These are phyloP conservation scores for Stramonita haemastoma DNA, from an alignment of 2,888 invertebrate genomes.

Conservation along the genomic window DNA sequence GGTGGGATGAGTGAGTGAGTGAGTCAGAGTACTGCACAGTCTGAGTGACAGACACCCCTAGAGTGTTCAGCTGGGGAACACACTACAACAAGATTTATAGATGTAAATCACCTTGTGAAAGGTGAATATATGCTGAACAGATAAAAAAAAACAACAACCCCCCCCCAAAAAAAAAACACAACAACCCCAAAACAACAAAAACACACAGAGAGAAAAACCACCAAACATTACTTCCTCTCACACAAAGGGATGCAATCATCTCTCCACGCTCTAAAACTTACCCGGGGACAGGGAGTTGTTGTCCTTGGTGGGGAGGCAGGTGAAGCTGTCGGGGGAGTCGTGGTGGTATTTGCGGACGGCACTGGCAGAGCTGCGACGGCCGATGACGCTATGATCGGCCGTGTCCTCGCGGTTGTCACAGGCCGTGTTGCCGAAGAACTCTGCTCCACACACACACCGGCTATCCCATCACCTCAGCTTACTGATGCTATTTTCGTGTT, in stretches of 20 bases:
- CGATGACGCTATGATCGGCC: slow-evolving; percentile 30
- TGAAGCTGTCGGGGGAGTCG: neutral
- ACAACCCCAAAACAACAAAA: too few relatives aligned
- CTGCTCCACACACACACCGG: slow-evolving; percentile 48
- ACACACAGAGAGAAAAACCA: neutral
- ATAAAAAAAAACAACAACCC: too few relatives aligned
- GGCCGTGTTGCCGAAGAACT: slow-evolving; percentile 70
- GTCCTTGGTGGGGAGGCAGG: neutral
- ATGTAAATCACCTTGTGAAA: too few relatives aligned
- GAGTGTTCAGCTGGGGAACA: too few relatives aligned
- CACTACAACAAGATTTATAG: too few relatives aligned
- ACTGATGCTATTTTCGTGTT: too few relatives aligned
- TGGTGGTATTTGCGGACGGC: neutral
- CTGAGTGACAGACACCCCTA: too few relatives aligned
- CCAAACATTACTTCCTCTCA: neutral
- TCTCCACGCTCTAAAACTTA: neutral
- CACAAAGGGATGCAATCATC: neutral
- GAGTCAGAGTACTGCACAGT: too few relatives aligned
- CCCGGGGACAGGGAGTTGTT: neutral
- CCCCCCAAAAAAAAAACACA: too few relatives aligned
- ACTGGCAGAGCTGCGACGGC: neutral
- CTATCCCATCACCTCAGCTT: neutral
- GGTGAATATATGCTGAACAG: too few relatives aligned
- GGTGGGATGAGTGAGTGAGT: too few relatives aligned
- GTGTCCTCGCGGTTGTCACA: slow-evolving; percentile 66